These are phyloP conservation scores for Zaprionus gabonicus DNA, from an alignment of 1,140 invertebrate genomes.

Conservation along the genomic window DNA sequence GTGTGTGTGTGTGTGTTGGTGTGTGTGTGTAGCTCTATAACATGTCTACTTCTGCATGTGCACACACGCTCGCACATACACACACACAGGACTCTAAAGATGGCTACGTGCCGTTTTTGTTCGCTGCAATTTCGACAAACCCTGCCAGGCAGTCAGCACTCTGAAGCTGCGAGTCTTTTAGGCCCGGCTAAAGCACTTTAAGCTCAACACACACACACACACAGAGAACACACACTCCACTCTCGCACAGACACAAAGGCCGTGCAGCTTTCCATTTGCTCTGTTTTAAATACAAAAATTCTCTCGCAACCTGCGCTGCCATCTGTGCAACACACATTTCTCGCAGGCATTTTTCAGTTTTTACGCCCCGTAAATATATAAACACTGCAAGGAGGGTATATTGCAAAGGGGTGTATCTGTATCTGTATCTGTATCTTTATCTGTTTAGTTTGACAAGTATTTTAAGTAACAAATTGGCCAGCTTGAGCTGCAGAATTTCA, in stretches of 20 bases:
- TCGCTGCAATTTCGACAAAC: constrained; percentile 56
- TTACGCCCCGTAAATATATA: constrained; percentile 21
- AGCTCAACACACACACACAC: constrained; percentile 26
- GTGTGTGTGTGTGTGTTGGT: constrained; percentile 30
- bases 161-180: constrained; percentile 33
- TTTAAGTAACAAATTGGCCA: not conserved
- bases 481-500: not conserved
- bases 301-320: constrained; percentile 36
- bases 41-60: constrained; percentile 52
- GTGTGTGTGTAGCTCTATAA: constrained; percentile 63
- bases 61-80: constrained; percentile 35
- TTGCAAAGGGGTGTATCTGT: not conserved
- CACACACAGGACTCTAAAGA: constrained; percentile 31
- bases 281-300: constrained; percentile 70
- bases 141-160: constrained; percentile 17
- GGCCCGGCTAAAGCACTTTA: constrained; percentile 48
- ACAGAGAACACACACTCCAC: constrained; percentile 30
- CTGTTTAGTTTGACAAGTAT: not conserved
- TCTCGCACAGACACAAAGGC: not conserved
- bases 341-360: constrained; percentile 47
- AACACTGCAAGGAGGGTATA: not conserved
- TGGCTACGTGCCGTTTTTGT: constrained; percentile 69
- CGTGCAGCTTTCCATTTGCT: constrained; percentile 20
- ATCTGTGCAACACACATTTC: constrained; percentile 28
- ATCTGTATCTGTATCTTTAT: no score